Evolutionary conservation across 2,113 vertebrate genomes (phyloP), one percentile per base, ranked within the genome.

Genomic region (Tupaia tana): DNA sequence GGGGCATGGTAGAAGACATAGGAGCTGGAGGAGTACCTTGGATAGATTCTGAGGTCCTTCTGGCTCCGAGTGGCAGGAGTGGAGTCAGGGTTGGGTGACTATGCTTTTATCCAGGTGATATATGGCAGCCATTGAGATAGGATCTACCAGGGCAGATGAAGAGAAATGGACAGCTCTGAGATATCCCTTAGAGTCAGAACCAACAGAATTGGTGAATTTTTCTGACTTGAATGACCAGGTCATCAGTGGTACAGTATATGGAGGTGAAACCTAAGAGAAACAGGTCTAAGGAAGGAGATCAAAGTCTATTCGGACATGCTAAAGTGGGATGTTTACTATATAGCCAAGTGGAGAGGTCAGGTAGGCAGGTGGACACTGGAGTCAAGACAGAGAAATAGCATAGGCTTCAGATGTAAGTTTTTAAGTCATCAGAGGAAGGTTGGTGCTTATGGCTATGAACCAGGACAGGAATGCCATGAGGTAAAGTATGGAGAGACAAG

Each of bases 231-330:
- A 34, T 25, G 3, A 24, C 89, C 34, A 16, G 78, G 19, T 8
- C 66, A 15, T 9, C 9, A 34, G 69, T 2, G 0, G 52, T 3
- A 63, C 31, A 16, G 34, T 5, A 0, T 11, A 31, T 27, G 0
- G 10, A 66, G 69, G 24, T 19, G 27, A 74, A 27, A 66, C 59
- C 64, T 1, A 18, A 43, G 61, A 80, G 73, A 93, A 73, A 20
- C n/a, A 18, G 59, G n/a, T 16, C 20, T 20, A 63, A 70, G 27
- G 88, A 70, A 29, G 54, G 19, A 63, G 81, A 79, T 34, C 11
- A 27, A 2, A 54, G 5, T 4, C 54, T 11, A 1, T 59, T 19
- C 67, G 34, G 27, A 77, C 25, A 7, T 24, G 20, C 29, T 27
- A 13, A 59, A 18, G 22, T 3, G 59, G 61, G 43, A 10, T 16